Percentiles rank a stretch among this genome's conserved stretches.
These are phyloP conservation scores for Spisula solida DNA, from an alignment of 2,888 invertebrate species.

Conservation along the genomic window DNA sequence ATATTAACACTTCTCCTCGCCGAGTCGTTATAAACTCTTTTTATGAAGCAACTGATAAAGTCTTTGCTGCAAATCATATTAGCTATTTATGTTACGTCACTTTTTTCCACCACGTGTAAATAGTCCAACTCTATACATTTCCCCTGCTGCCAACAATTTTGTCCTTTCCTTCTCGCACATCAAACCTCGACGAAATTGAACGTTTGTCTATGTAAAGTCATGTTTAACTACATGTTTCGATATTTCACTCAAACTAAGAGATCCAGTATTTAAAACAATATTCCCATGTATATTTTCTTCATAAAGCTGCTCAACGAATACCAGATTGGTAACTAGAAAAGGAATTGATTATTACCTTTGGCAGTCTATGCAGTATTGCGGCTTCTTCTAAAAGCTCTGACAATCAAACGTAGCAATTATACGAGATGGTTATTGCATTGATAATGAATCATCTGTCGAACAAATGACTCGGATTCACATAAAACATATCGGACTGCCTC, in stretches of 20 bases:
- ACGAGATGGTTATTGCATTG: background rate
- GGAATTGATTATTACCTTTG: background rate
- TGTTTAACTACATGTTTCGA: too few species aligned
- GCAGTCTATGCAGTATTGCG: background rate
- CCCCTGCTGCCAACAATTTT: background rate
- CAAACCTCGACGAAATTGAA: too few species aligned
- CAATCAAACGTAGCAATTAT: background rate
- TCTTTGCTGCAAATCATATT: too few species aligned
- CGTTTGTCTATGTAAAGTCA: too few species aligned
- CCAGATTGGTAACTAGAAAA: background rate
- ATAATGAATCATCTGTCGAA: background rate
- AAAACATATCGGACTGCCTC: background rate
- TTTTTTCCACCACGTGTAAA: too few species aligned
- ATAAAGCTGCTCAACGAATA: background rate
- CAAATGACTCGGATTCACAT: background rate
- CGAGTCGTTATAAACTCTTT: too few species aligned
- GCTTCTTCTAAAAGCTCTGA: constrained; percentile 13
- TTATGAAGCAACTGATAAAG: too few species aligned
- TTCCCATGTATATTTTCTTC: background rate
- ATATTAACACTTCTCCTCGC: too few species aligned
- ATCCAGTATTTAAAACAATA: background rate
- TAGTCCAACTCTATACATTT: too few species aligned
- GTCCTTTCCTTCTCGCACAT: too few species aligned
- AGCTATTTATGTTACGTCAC: too few species aligned
- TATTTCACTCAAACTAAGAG: background rate